phyloP scores from a whole-genome alignment of 2,113 vertebrate species.

The Pardalotus punctatus region DNA sequence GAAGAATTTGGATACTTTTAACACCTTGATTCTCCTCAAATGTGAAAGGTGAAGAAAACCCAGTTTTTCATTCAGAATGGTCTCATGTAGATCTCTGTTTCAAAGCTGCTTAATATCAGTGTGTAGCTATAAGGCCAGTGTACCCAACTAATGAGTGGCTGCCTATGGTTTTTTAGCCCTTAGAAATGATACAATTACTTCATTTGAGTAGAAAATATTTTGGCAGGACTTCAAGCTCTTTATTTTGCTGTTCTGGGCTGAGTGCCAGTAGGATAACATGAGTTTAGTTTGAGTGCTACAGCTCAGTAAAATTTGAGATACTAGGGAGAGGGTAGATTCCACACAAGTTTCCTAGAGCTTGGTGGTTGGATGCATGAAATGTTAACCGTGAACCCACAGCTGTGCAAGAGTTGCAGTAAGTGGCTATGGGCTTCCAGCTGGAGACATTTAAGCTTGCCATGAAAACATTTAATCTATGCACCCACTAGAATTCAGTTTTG shows the following conservation, averaged over 20 bases:
- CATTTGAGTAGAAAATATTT: neutral
- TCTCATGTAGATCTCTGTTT: neutral
- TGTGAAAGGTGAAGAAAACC: neutral
- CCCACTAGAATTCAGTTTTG: neutral
- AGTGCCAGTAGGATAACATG: neutral
- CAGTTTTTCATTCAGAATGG: neutral
- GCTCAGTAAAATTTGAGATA: neutral
- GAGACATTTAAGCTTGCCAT: neutral
- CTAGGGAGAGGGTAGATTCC: neutral
- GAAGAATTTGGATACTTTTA: fast-evolving
- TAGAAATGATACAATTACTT: neutral
- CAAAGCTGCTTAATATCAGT: neutral
- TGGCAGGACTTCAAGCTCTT: neutral
- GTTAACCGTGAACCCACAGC: neutral
- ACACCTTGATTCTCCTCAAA: neutral
- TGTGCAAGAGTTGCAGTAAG: neutral
- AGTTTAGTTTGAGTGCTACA: neutral
- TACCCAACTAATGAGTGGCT: neutral
- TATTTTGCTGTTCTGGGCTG: neutral
- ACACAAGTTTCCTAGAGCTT: neutral
- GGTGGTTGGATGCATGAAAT: fast-evolving
- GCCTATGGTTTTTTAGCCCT: neutral
- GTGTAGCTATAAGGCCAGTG: neutral
- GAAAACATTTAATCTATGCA: fast-evolving
- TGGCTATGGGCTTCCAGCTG: neutral